phyloP scores from a whole-genome alignment of 2,888 invertebrate genomes.

The Mythimna albipuncta region DNA sequence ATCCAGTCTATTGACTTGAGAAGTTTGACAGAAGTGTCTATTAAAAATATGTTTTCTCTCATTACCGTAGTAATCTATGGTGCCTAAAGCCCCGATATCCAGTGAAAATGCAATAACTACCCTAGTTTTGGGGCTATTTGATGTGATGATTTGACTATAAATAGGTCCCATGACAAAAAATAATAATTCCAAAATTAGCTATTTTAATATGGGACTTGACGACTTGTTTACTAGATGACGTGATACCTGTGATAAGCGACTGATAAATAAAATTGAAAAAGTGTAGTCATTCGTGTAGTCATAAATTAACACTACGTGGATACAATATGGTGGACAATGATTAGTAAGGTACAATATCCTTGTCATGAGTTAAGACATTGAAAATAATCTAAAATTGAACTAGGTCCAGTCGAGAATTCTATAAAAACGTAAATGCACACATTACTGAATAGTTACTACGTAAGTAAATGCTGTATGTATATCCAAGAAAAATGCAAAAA shows the following conservation, averaged over 20 bases:
- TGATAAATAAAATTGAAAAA: neutral
- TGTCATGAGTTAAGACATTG: neutral
- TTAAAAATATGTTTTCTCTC: no score
- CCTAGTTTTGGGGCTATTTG: neutral
- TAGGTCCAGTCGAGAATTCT: no score
- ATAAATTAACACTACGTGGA: conserved; percentile 1
- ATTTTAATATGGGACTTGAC: neutral
- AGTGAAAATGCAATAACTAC: no score
- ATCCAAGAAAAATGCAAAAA: no score
- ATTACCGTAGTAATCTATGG: no score
- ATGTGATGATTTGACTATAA: neutral
- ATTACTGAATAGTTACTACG: no score
- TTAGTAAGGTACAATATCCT: neutral
- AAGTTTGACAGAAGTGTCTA: no score
- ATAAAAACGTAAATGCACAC: no score
- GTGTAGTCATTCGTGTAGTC: neutral
- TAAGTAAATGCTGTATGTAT: no score
- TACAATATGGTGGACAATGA: neutral
- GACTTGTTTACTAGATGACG: neutral
- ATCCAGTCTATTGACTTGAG: neutral
- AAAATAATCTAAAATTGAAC: neutral
- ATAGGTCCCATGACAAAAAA: no score
- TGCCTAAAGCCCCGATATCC: no score
- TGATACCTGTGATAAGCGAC: neutral
- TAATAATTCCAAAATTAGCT: no score